A percentile compares a stretch with the other conserved stretches of the same genome.
Evolutionary conservation across 1,140 invertebrate species (phyloP).

Genomic region (Psilanteris sp.): DNA sequence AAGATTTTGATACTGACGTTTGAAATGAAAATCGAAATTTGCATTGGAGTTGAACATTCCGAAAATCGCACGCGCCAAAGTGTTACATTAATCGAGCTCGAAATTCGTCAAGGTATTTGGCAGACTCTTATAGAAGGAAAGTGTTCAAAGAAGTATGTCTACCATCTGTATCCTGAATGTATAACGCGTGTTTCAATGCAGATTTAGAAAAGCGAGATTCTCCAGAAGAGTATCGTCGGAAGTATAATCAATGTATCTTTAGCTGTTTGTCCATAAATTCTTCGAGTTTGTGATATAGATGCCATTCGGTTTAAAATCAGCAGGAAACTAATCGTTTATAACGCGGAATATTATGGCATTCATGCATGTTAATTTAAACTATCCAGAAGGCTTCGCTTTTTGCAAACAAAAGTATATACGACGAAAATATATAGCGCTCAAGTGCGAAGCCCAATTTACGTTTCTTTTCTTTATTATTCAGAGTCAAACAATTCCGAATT

Average conservation of each 20-base stretch:
- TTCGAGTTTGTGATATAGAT: conserved; percentile 64
- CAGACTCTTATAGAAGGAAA: conserved; percentile 52
- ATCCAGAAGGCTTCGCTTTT: conserved; percentile 23
- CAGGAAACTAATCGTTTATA: conserved; percentile 59
- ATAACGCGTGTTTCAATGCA: conserved; percentile 62
- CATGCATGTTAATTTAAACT: conserved; percentile 41
- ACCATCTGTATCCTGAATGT: conserved; percentile 54
- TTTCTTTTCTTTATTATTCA: too few relatives aligned
- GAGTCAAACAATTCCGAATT: too few relatives aligned
- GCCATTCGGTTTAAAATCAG: conserved; percentile 65
- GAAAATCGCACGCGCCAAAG: too few relatives aligned
- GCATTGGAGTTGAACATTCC: too few relatives aligned
- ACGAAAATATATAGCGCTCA: too few relatives aligned
- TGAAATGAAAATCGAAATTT: too few relatives aligned
- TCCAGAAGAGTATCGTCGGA: conserved; percentile 67
- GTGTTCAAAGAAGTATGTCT: conserved; percentile 55
- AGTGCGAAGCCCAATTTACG: too few relatives aligned
- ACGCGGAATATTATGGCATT: conserved; percentile 34
- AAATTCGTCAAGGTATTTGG: conserved; percentile 36
- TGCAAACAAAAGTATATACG: too few relatives aligned
- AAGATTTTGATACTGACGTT: too few relatives aligned
- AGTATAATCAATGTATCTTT: conserved; percentile 72
- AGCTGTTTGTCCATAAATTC: conserved; percentile 69
- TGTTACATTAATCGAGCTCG: conserved; percentile 5
- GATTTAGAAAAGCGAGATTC: conserved; percentile 66